A percentile compares a stretch with the other conserved stretches of the same genome.
phyloP scores from a whole-genome alignment of 2,113 vertebrate species.

The Hemichromis elongatus region DNA sequence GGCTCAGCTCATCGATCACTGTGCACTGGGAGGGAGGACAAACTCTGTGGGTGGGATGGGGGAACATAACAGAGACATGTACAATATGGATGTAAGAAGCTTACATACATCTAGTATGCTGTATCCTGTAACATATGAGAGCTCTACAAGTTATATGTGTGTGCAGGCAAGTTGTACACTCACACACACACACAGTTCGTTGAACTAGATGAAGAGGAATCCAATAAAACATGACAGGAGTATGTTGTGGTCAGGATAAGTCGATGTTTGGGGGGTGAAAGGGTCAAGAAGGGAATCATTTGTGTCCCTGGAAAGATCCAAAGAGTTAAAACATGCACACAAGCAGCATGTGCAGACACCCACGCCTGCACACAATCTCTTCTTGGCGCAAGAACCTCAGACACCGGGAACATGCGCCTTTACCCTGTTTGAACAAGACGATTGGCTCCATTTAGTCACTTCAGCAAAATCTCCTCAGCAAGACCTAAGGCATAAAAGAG shows the following conservation, averaged over 20 bases:
- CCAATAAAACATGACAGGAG: slow-evolving; percentile 37
- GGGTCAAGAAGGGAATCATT: slow-evolving; percentile 35
- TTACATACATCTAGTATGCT: neutral
- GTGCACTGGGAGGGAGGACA: slow-evolving; percentile 54
- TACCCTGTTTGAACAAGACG: slow-evolving; percentile 34
- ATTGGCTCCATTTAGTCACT: slow-evolving; percentile 47
- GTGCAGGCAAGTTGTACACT: neutral
- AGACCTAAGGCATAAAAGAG: slow-evolving; percentile 53
- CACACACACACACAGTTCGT: neutral
- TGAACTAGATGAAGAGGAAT: slow-evolving; percentile 1
- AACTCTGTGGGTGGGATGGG: slow-evolving; percentile 57
- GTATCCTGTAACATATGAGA: neutral
- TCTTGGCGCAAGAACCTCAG: slow-evolving; percentile 19
- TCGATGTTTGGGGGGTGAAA: slow-evolving; percentile 15
- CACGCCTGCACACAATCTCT: slow-evolving; percentile 1
- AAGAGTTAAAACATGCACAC: slow-evolving; percentile 32
- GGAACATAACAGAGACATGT: slow-evolving; percentile 34
- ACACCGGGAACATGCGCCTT: slow-evolving; percentile 13
- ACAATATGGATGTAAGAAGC: slow-evolving; percentile 18
- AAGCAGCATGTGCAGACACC: slow-evolving; percentile 19
- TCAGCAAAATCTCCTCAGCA: slow-evolving; percentile 41
- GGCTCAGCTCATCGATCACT: slow-evolving; percentile 67
- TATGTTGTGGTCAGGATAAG: slow-evolving; percentile 13
- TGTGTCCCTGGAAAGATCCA: slow-evolving; percentile 20
- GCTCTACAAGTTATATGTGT: neutral